These are phyloP conservation scores for Pogonophryne albipinna DNA, from an alignment of 2,797 vertebrate genomes.

Conservation along the genomic window DNA sequence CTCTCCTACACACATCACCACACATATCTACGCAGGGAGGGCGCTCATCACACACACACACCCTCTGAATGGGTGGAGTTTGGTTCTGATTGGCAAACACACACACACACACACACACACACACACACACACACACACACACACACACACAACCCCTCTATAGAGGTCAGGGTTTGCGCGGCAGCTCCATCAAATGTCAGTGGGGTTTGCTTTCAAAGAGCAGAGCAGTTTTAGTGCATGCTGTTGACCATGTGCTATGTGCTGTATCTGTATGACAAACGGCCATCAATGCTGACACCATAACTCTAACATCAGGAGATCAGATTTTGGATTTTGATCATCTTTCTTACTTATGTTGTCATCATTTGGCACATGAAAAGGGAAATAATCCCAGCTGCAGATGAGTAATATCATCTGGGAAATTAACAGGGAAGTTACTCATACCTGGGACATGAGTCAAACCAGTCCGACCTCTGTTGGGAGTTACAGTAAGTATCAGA, in stretches of 20 bases:
- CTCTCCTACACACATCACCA: conserved; percentile 35
- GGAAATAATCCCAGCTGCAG: not conserved
- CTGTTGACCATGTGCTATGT: conserved; percentile 14
- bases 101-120: conserved; percentile 22
- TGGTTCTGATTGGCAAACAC: conserved; percentile 54
- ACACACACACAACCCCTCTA: not conserved
- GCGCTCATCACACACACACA: conserved; percentile 44
- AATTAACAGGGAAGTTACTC: not conserved
- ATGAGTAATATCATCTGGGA: not conserved
- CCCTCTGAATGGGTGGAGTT: conserved; percentile 71
- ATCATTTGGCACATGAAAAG: not conserved
- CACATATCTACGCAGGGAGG: conserved; percentile 19
- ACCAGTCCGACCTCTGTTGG: not conserved
- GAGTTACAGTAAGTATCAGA: not conserved
- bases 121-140: conserved; percentile 15
- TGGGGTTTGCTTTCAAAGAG: conserved; percentile 58
- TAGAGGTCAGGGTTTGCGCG: conserved; percentile 24
- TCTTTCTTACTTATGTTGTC: not conserved
- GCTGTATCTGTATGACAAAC: not conserved
- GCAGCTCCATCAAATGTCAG: conserved; percentile 65
- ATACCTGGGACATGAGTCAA: not conserved
- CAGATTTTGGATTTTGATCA: not conserved
- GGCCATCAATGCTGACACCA: conserved; percentile 1
- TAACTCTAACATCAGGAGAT: too few relatives aligned
- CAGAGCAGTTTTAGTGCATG: conserved; percentile 16